phyloP scores from a whole-genome alignment of 1,140 invertebrate species.

The Trypoxylus dichotomus region DNA sequence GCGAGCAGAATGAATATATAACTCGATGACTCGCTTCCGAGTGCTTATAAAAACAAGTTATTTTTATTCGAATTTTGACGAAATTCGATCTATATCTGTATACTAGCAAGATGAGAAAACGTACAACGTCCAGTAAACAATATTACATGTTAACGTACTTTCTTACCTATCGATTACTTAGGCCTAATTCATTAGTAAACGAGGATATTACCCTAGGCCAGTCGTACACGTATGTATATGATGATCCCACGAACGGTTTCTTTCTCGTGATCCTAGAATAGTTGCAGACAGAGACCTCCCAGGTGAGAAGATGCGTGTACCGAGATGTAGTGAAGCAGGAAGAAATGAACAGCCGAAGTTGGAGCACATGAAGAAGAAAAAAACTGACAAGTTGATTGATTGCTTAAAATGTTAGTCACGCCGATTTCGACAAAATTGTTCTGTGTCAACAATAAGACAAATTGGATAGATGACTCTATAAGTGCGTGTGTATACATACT shows the following conservation, averaged over 20 bases:
- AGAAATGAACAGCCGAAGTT: not conserved
- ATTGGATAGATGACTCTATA: constrained; percentile 6
- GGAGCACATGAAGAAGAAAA: not conserved
- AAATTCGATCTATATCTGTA: not conserved
- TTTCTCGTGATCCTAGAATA: not conserved
- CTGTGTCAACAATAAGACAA: constrained; percentile 24
- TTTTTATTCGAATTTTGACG: constrained; percentile 1
- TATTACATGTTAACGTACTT: no score
- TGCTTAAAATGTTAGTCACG: constrained; percentile 21
- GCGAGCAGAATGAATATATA: not conserved
- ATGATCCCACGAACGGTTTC: not conserved
- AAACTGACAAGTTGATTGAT: constrained; percentile 18
- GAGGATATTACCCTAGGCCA: not conserved
- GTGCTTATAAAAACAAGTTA: not conserved
- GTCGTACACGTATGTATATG: not conserved
- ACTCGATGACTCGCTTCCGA: not conserved
- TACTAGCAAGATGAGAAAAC: not conserved
- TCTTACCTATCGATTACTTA: not conserved
- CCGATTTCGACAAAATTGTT: constrained; percentile 21
- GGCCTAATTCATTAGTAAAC: not conserved
- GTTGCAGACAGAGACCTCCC: not conserved
- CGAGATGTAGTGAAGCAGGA: not conserved
- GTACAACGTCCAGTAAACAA: no score
- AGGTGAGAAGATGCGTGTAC: not conserved
- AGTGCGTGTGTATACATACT: not conserved